phyloP scores from a whole-genome alignment of 2,888 invertebrate genomes.

The Hemaris fuciformis region DNA sequence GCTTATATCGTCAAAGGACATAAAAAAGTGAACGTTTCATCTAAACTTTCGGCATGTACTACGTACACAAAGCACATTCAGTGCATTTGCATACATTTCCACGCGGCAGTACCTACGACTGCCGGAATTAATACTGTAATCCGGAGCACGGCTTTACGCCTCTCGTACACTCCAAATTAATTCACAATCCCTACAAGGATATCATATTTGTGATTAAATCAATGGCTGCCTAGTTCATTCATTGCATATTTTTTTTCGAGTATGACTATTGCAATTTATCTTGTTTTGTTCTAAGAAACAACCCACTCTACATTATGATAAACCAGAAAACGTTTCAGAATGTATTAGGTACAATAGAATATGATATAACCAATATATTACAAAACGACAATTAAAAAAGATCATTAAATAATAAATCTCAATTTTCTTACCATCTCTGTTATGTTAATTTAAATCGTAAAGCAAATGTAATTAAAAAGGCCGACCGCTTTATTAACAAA shows the following conservation, averaged over 20 bases:
- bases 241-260: too few species aligned
- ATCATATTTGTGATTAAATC: not conserved
- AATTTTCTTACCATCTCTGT: conserved; percentile 34
- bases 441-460: conserved; percentile 38
- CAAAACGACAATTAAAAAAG: not conserved
- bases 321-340: too few species aligned
- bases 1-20: too few species aligned
- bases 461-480: conserved; percentile 51
- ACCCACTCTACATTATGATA: not conserved
- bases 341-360: not conserved
- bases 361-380: not conserved
- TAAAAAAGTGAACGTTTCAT: conserved; percentile 18
- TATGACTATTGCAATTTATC: too few species aligned
- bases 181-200: not conserved
- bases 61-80: conserved; percentile 50
- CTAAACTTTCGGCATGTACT: conserved; percentile 41
- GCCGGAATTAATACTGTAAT: conserved; percentile 54
- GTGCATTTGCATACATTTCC: conserved; percentile 72
- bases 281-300: not conserved
- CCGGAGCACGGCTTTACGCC: conserved; percentile 45
- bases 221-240: too few species aligned
- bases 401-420: not conserved
- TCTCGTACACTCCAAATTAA: conserved; percentile 17
- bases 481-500: conserved; percentile 69
- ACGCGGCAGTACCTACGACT: conserved; percentile 51